These are phyloP conservation scores for Coccyzus lansbergi DNA, from an alignment of 2,797 vertebrate species.

Conservation along the genomic window DNA sequence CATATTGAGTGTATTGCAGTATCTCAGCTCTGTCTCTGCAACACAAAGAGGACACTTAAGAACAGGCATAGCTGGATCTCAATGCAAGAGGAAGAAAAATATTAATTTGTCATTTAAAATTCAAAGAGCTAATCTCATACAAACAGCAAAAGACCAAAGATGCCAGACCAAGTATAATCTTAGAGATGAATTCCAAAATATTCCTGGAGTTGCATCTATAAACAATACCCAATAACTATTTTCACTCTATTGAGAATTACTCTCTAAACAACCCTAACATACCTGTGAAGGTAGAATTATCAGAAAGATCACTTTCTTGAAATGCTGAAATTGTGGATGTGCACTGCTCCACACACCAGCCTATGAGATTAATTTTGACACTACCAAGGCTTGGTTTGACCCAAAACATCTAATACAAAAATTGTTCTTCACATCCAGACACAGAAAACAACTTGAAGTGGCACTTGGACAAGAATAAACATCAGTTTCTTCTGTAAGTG, in stretches of 20 bases:
- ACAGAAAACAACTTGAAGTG: background rate
- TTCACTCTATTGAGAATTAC: background rate
- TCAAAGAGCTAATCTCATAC: background rate
- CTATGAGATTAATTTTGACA: background rate
- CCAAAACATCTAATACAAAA: background rate
- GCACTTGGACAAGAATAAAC: background rate
- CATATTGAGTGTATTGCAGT: no score
- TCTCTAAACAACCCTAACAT: background rate
- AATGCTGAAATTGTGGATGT: background rate
- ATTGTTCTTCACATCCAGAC: background rate
- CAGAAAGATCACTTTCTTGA: background rate
- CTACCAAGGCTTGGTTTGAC: background rate
- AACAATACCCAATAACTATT: background rate
- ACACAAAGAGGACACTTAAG: background rate
- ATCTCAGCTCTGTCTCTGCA: no score
- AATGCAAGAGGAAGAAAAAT: background rate
- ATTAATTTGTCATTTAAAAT: background rate
- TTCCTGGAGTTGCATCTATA: background rate
- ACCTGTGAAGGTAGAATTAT: background rate
- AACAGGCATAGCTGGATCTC: background rate
- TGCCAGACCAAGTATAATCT: background rate
- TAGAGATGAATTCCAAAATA: background rate
- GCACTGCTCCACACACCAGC: background rate
- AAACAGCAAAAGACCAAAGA: background rate
- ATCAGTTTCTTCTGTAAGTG: background rate